These are phyloP conservation scores for Oryzias sinensis DNA, from an alignment of 2,797 vertebrate species.

Conservation along the genomic window DNA sequence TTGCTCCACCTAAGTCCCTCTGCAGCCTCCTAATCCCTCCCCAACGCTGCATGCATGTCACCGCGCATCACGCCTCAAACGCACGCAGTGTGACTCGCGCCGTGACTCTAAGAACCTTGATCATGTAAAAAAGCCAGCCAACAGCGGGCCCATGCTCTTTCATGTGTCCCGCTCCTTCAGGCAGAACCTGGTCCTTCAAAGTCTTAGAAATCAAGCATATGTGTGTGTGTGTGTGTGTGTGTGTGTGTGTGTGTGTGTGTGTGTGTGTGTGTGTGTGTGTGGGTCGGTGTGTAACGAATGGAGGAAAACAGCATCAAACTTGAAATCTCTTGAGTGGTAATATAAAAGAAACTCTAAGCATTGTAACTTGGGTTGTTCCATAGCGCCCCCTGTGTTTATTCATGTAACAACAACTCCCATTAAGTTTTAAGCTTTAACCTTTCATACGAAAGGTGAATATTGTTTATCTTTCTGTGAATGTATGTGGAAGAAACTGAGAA, in stretches of 20 bases:
- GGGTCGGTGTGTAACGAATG: neutral
- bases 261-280: neutral
- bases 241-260: too few relatives aligned
- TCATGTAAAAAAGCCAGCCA: constrained; percentile 36
- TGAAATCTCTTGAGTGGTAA: neutral
- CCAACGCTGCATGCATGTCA: constrained; percentile 50
- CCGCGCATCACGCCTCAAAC: constrained; percentile 42
- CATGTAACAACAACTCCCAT: neutral
- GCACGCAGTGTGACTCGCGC: constrained; percentile 29
- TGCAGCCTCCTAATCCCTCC: constrained; percentile 46
- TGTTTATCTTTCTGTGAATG: neutral
- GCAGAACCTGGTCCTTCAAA: constrained; percentile 8
- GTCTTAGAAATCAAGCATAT: constrained; percentile 7
- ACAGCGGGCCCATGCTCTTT: constrained; percentile 21
- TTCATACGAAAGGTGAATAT: neutral
- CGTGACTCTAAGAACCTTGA: constrained; percentile 57
- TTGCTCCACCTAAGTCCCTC: constrained; percentile 29
- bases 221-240: neutral
- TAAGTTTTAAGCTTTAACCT: neutral
- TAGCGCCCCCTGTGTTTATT: constrained; percentile 50
- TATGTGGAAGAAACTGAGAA: neutral
- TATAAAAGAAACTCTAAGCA: constrained; percentile 1
- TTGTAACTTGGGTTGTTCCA: constrained; percentile 24
- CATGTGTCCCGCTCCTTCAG: constrained; percentile 20
- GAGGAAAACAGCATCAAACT: neutral